Percentiles rank a stretch among this genome's conserved stretches.
Evolutionary conservation across 2,113 vertebrate species (phyloP).

Genomic region (Oncorhynchus tshawytscha): DNA sequence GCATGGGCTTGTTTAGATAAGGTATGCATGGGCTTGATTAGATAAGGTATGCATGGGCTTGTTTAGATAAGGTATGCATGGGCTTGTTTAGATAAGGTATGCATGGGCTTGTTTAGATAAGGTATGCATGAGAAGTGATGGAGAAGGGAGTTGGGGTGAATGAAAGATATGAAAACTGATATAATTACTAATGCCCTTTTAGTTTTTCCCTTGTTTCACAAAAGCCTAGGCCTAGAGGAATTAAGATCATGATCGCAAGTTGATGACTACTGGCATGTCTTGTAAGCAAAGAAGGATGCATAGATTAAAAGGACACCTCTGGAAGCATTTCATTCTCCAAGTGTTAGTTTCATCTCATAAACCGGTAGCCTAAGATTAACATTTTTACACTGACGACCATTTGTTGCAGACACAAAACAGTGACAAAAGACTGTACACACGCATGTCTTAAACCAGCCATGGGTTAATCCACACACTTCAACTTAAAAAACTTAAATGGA

Average conservation of each 20-base stretch:
- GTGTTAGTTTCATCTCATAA: not conserved
- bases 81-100: too few species aligned
- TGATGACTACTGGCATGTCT: conserved; percentile 4
- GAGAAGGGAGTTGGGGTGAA: conserved; percentile 12
- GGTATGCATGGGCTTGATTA: too few species aligned
- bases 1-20: too few species aligned
- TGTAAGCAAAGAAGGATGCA: not conserved
- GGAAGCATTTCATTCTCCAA: conserved; percentile 19
- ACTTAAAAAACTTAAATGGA: not conserved
- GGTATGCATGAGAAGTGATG: conserved; percentile 25
- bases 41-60: too few species aligned
- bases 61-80: too few species aligned
- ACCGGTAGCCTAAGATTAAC: too few species aligned
- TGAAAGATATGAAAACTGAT: too few species aligned
- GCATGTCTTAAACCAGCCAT: conserved; percentile 41
- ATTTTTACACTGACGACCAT: too few species aligned
- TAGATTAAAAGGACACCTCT: conserved; percentile 36
- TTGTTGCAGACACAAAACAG: not conserved
- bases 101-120: too few species aligned
- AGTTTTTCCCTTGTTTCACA: conserved; percentile 1
- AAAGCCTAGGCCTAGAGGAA: not conserved
- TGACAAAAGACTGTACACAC: conserved; percentile 38
- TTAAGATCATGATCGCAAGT: not conserved
- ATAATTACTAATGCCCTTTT: too few species aligned
- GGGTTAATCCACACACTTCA: conserved; percentile 39